Conservation (phyloP, 2,888 invertebrate genomes). For the Pseudeuparius sepicola region DNA sequence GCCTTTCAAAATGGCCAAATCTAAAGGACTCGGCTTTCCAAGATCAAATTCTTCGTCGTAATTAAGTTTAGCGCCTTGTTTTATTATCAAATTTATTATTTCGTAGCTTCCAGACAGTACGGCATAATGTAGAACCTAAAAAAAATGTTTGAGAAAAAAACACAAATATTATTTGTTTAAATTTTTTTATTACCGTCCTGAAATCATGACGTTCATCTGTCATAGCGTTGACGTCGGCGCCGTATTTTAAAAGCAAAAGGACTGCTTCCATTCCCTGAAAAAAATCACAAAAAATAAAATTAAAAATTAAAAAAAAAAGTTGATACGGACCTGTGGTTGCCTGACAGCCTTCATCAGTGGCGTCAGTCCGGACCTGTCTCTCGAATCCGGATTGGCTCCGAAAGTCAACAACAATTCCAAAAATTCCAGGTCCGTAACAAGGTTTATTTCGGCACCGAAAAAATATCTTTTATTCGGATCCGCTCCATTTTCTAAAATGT, state of each 20-base stretch:
- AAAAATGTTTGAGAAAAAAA: slow-evolving; percentile 8
- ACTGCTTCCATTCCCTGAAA: slow-evolving; percentile 65
- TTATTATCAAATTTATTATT: slow-evolving; percentile 68
- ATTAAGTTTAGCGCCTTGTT: slow-evolving; percentile 70
- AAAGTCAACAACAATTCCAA: slow-evolving; percentile 71
- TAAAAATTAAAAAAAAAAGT: neutral
- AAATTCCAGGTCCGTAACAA: slow-evolving; percentile 74
- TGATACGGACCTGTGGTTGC: slow-evolving; percentile 50
- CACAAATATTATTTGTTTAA: neutral
- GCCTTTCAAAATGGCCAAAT: slow-evolving; percentile 75
- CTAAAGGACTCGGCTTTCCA: slow-evolving; percentile 61
- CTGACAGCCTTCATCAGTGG: slow-evolving; percentile 87
- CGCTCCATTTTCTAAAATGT: slow-evolving; percentile 76
- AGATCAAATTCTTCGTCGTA: slow-evolving; percentile 49
- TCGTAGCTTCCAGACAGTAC: slow-evolving; percentile 66
- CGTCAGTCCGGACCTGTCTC: slow-evolving; percentile 78
- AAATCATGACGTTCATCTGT: slow-evolving; percentile 80
- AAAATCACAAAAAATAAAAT: slow-evolving; percentile 12
- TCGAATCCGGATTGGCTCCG: slow-evolving; percentile 80
- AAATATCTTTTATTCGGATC: slow-evolving; percentile 86
- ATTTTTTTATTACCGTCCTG: slow-evolving; percentile 48
- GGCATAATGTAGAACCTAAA: slow-evolving; percentile 68
- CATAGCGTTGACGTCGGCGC: slow-evolving; percentile 80
- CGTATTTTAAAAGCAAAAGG: slow-evolving; percentile 63
- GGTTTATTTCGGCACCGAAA: slow-evolving; percentile 82